A percentile compares a stretch with the other conserved stretches of the same genome.
These are phyloP conservation scores for Euzetes globulus DNA, from an alignment of 2,888 invertebrate genomes.

Conservation along the genomic window DNA sequence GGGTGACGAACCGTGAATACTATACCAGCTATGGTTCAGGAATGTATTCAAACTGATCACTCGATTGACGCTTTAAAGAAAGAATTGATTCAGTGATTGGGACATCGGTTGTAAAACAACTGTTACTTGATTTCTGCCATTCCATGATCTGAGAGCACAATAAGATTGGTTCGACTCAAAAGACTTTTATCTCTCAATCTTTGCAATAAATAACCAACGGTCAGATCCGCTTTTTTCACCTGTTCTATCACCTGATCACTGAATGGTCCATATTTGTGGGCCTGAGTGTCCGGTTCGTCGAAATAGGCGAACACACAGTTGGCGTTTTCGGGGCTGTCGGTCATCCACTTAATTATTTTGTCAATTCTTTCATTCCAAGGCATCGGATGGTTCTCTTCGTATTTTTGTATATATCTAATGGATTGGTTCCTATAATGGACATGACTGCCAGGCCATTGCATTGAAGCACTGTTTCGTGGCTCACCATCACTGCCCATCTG, in stretches of 20 bases:
- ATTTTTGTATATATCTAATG: constrained; percentile 39
- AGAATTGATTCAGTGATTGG: background rate
- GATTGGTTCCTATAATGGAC: constrained; percentile 51
- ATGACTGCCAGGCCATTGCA: constrained; percentile 64
- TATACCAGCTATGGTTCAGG: constrained; percentile 51
- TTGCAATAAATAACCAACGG: constrained; percentile 54
- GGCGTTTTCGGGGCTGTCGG: constrained; percentile 55
- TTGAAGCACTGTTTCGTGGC: constrained; percentile 56
- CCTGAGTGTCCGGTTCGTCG: constrained; percentile 60
- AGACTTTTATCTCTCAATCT: constrained; percentile 53
- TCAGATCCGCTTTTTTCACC: constrained; percentile 48
- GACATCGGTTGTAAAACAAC: background rate
- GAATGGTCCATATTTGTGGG: constrained; percentile 58
- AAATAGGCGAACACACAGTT: constrained; percentile 63
- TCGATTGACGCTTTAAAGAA: constrained; percentile 39
- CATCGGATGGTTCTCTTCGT: constrained; percentile 48
- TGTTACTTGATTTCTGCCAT: constrained; percentile 53
- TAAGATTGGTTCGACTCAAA: constrained; percentile 55
- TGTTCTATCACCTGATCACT: constrained; percentile 45
- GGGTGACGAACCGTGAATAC: constrained; percentile 54
- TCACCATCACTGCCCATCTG: constrained; percentile 50
- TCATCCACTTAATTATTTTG: constrained; percentile 56
- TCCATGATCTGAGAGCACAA: constrained; percentile 67
- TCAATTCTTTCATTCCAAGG: constrained; percentile 56
- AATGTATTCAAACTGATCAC: constrained; percentile 56